phyloP scores from a whole-genome alignment of 2,797 vertebrate species.

The Carcharodon carcharias region DNA sequence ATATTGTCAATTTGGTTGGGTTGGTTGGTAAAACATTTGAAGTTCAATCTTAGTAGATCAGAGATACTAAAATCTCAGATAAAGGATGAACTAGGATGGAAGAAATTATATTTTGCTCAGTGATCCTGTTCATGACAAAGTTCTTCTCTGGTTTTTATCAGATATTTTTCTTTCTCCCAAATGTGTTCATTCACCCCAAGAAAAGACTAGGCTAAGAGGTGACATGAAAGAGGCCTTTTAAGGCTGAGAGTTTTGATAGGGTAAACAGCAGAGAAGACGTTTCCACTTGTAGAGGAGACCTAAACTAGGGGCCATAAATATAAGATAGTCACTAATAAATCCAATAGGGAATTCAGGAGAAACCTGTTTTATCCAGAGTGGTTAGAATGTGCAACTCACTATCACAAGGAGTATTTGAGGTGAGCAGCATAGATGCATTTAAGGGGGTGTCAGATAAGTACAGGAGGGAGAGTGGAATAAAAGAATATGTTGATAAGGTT shows the following conservation, averaged over 20 bases:
- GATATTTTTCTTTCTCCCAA: neutral
- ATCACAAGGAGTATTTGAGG: neutral
- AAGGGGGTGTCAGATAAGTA: neutral
- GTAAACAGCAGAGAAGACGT: neutral
- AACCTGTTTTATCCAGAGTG: neutral
- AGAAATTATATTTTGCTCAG: neutral
- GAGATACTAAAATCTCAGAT: neutral
- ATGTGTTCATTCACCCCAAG: neutral
- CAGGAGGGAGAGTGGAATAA: neutral
- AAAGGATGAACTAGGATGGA: neutral
- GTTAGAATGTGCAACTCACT: neutral
- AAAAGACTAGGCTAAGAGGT: neutral
- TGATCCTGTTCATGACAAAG: neutral
- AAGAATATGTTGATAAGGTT: neutral
- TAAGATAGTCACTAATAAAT: neutral
- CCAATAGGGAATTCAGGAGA: neutral
- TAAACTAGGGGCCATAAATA: neutral
- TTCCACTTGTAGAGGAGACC: neutral
- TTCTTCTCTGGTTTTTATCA: neutral
- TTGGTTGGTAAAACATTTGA: neutral
- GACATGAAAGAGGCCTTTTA: neutral
- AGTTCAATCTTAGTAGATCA: neutral
- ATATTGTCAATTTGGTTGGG: neutral
- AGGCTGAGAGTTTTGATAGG: neutral
- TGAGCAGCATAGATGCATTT: neutral